These are phyloP conservation scores for Anguilla japonica DNA, from an alignment of 2,113 vertebrate species.

Conservation along the genomic window DNA sequence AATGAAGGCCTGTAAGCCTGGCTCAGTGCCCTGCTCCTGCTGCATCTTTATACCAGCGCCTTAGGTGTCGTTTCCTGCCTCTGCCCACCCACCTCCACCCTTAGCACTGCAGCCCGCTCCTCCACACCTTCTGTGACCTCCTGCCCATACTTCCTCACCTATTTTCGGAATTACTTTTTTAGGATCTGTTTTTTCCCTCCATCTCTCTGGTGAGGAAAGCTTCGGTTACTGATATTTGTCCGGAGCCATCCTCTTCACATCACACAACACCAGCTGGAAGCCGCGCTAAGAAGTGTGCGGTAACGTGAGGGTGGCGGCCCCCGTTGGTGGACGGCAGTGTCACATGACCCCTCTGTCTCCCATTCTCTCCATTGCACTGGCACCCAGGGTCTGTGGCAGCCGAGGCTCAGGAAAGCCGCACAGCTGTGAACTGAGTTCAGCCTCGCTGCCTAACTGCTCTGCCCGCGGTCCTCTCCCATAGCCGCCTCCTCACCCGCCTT, in stretches of 20 bases:
- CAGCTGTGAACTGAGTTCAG: not conserved
- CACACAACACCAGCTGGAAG: not conserved
- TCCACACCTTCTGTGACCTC: not conserved
- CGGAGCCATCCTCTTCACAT: not conserved
- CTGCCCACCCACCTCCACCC: not conserved
- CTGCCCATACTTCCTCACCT: not conserved
- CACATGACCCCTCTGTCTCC: not conserved
- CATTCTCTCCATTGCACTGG: not conserved
- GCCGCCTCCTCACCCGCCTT: not conserved
- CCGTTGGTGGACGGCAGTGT: not conserved
- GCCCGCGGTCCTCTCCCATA: not conserved
- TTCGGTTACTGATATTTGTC: not conserved
- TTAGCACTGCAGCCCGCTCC: not conserved
- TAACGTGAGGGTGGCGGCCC: not conserved
- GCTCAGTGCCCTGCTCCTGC: constrained; percentile 13
- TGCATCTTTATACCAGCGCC: not conserved
- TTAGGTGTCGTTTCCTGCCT: not conserved
- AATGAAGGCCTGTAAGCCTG: constrained; percentile 15
- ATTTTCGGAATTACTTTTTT: not conserved
- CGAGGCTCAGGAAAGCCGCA: not conserved
- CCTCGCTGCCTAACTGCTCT: not conserved
- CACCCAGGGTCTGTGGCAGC: not conserved
- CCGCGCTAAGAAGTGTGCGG: not conserved
- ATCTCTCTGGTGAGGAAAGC: not conserved
- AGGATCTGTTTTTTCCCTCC: not conserved